These are phyloP conservation scores for Sisor rabdophorus DNA, from an alignment of 2,113 vertebrate species.

Conservation along the genomic window DNA sequence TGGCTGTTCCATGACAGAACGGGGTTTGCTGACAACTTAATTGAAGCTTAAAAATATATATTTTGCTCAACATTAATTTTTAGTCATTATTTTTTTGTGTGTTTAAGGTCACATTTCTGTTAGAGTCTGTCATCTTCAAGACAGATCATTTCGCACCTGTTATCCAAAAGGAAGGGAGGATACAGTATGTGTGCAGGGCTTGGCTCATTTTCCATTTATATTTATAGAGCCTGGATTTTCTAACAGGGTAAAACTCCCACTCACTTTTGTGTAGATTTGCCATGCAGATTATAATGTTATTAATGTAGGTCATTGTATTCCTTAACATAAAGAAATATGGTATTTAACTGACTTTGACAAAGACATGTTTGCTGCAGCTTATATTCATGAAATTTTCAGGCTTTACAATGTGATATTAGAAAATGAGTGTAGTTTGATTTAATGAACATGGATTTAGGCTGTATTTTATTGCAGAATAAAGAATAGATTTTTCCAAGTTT, in stretches of 20 bases:
- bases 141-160: constrained; percentile 1
- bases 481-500: not conserved
- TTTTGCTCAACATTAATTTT: not conserved
- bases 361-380: not conserved
- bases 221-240: constrained; percentile 2
- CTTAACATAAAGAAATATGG: not conserved
- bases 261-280: not conserved
- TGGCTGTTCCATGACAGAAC: not conserved
- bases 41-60: not conserved
- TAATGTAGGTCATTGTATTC: no score
- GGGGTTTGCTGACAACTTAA: not conserved
- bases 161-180: not conserved
- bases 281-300: no score
- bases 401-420: not conserved
- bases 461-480: not conserved
- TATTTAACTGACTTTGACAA: not conserved
- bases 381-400: not conserved
- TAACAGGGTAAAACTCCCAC: not conserved
- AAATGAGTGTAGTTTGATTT: not conserved
- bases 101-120: not conserved
- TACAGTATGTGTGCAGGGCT: not conserved
- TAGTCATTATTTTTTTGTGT: not conserved
- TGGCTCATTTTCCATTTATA: constrained; percentile 1
- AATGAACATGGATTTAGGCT: not conserved
- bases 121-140: not conserved